Base-by-base conservation (phyloP, 2,888 invertebrate genomes). In the Ypsolopha sequella region DNA sequence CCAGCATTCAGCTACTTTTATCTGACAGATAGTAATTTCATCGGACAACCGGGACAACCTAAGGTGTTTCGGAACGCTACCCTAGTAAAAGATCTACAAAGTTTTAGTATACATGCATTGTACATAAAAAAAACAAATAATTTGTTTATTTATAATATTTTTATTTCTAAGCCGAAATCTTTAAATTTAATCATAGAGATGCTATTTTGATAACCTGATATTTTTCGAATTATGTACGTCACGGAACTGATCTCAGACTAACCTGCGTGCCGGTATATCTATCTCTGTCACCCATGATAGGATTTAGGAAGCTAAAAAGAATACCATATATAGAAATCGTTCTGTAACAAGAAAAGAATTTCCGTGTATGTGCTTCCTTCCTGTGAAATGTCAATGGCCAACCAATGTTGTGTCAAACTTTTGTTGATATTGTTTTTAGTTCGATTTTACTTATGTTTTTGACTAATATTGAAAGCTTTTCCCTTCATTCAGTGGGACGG, bases 371-470 rank as follows among this genome's bases (percentile, higher is more conserved):
- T 56, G 54, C 52, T 57, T 57, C 56, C 60, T 66, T 70, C 68
- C 68, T 64, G 54, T 54, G 55, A 62, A 65, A 64, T 70, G 77
- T 76, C 78, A 76, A 63, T 71, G 74, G 65, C 65, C 67, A 10
- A 51, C 65, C 67, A 10, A 51, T 48, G 41, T 50, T 45, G 73
- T 80, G 76, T 79, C 82, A 82, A 80, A 80, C 71, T 81, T 72
- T 81, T 82, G 81, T 85, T 85, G 81, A 76, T 84, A 76, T 71
- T 76, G 70, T 68, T 66, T 71, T 67, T 64, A 68, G 10, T 36
- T 24, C 9, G 24, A 35, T 46, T 41, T 52, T 50, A 14, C 11
- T 24, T 9, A 13, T 43, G 50, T 46, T 51, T 41, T 41, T 11
- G n/a, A 41, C 11, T 35, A 36, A 45, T 41, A 34, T 62, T 61